Evolutionary conservation across 2,888 invertebrate species (phyloP), one percentile per base, ranked within the genome.

Genomic region (Agrotis puta): DNA sequence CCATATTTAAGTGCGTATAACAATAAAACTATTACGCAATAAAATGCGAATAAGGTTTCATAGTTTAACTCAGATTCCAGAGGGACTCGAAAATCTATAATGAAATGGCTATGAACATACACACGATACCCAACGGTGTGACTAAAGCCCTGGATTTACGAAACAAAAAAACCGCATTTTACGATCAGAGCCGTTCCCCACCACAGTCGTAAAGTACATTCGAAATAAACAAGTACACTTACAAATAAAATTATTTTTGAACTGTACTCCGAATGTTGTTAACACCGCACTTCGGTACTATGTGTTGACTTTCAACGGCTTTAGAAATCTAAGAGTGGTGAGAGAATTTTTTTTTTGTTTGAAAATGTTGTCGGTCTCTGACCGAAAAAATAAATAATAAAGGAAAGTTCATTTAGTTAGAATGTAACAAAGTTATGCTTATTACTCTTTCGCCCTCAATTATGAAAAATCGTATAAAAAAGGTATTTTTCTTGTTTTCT

Each of bases 161-260:
- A 39, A 82, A 87, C n/a, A 88, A 88, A 84, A 82, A 84, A 82
- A 81, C 70, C 77, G 64, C 81, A 81, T 71, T 90, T 90, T 88
- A 90, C 87, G 91, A 89, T 82, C 85, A 69, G 71, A 65, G 64
- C 64, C 62, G 72, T 59, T 64, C 59, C 65, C 61, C 39, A 77
- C 79, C 86, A 72, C 81, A 84, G 82, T 85, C 89, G 86, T 89
- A 87, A 89, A 88, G 80, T 77, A 79, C 75, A 81, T 79, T 82
- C 72, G 65, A 62, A 70, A 69, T 76, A 81, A 81, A 83, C 79
- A 78, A 84, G 85, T 76, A 69, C 79, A 70, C 85, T 85, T 77
- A 77, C 67, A 81, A 79, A 81, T 84, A 81, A 81, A 78, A 81
- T 81, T 83, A 84, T 78, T 84, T 82, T 70, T 65, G 67, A 70